These are phyloP conservation scores for Macrobrachium nipponense DNA, from an alignment of 1,140 invertebrate species.

Conservation along the genomic window DNA sequence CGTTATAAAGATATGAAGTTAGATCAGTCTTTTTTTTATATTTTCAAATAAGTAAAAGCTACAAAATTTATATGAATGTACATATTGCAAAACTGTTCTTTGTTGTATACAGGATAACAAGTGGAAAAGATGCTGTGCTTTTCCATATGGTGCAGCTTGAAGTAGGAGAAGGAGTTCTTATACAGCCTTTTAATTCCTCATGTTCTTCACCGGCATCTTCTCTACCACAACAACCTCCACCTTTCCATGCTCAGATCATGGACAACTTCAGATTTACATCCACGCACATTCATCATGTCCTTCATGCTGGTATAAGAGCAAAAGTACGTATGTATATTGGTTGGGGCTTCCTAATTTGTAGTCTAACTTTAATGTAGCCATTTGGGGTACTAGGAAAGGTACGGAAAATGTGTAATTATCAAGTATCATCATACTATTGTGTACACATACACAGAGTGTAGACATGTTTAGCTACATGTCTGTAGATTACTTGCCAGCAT, in stretches of 20 bases:
- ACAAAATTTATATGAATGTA: neutral
- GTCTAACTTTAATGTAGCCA: no score
- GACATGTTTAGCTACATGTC: no score
- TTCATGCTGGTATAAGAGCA: conserved; percentile 65
- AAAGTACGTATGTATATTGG: conserved; percentile 66
- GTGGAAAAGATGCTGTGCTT: conserved; percentile 67
- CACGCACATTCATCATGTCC: conserved; percentile 67
- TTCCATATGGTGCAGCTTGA: conserved; percentile 68
- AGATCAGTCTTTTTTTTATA: no score
- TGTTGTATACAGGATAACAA: conserved; percentile 66
- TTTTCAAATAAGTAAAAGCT: no score
- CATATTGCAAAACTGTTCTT: conserved; percentile 13
- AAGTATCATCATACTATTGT: neutral
- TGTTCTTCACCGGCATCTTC: conserved; percentile 47
- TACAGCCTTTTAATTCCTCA: conserved; percentile 65
- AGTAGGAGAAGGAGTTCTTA: conserved; percentile 67
- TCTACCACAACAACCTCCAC: conserved; percentile 16
- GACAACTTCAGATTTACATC: conserved; percentile 67
- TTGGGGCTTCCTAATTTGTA: neutral
- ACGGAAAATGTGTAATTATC: neutral
- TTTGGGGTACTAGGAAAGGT: neutral
- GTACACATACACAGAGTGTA: no score
- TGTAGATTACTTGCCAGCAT: no score
- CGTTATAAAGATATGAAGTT: neutral
- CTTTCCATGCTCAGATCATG: conserved; percentile 64